A percentile compares a stretch with the other conserved stretches of the same genome.
These are phyloP conservation scores for Cheilinus undulatus DNA, from an alignment of 2,113 vertebrate genomes.

Conservation along the genomic window DNA sequence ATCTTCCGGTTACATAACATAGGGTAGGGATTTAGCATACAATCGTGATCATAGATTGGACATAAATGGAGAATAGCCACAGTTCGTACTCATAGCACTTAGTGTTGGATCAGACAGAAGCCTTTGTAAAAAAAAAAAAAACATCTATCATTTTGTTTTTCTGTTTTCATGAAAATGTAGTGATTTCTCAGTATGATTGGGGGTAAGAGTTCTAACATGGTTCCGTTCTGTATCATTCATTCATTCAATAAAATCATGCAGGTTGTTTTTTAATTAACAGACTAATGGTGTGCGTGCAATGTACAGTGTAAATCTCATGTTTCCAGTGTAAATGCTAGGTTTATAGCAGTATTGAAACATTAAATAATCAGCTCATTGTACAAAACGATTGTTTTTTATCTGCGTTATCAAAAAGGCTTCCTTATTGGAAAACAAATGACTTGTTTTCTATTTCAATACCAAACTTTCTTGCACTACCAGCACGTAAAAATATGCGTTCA, in stretches of 20 bases:
- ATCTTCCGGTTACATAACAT: conserved; percentile 10
- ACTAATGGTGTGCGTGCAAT: conserved; percentile 59
- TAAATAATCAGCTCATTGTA: conserved; percentile 13
- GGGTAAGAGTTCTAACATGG: conserved; percentile 54
- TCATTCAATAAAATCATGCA: conserved; percentile 55
- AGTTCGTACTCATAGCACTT: conserved; percentile 58
- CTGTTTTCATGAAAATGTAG: conserved; percentile 56
- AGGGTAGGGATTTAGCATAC: conserved; percentile 20
- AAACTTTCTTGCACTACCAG: conserved; percentile 50
- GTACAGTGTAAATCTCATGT: conserved; percentile 62
- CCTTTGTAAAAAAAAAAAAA: conserved; percentile 29
- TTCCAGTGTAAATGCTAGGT: too few species aligned
- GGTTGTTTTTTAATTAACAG: conserved; percentile 55
- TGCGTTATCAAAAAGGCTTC: conserved; percentile 2
- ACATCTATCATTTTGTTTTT: conserved; percentile 32
- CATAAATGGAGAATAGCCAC: conserved; percentile 20
- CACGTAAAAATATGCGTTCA: not conserved
- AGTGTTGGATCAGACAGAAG: conserved; percentile 30
- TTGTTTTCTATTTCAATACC: conserved; percentile 48
- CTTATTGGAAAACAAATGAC: conserved; percentile 49
- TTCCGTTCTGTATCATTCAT: conserved; percentile 44
- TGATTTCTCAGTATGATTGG: conserved; percentile 51
- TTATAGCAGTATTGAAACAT: too few species aligned
- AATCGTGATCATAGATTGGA: conserved; percentile 29
- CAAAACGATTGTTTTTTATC: conserved; percentile 21